Percentiles rank a stretch among this genome's conserved stretches.
These are phyloP conservation scores for Rhinoderma darwinii DNA, from an alignment of 2,113 vertebrate species.

Conservation along the genomic window DNA sequence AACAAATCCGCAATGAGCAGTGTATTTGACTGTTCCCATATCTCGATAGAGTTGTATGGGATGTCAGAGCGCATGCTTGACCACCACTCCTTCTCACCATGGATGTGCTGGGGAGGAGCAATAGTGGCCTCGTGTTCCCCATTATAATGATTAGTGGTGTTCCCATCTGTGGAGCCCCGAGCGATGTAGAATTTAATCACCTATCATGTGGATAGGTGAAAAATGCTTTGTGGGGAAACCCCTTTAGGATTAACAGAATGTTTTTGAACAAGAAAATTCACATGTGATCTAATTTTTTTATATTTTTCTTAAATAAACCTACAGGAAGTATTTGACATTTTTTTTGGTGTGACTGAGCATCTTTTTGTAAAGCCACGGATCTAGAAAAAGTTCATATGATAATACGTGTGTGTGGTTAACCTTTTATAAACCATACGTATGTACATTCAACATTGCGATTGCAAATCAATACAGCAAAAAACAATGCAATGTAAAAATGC, in stretches of 20 bases:
- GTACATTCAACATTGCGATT: not conserved
- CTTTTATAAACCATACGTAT: not conserved
- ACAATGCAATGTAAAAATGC: not conserved
- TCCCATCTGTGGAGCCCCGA: not conserved
- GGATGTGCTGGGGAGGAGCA: not conserved
- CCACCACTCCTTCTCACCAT: not conserved
- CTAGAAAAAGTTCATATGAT: too few relatives aligned
- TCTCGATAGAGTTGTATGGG: too few relatives aligned
- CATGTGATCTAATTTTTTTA: not conserved
- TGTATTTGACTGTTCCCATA: too few relatives aligned
- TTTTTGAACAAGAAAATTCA: not conserved
- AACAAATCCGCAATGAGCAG: too few relatives aligned
- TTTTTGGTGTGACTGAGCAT: not conserved
- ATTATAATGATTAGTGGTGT: not conserved
- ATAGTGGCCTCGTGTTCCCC: not conserved
- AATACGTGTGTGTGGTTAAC: not conserved
- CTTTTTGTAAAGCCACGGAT: not conserved
- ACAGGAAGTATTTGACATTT: not conserved
- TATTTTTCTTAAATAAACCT: not conserved
- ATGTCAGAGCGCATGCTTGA: too few relatives aligned
- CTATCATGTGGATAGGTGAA: too few relatives aligned
- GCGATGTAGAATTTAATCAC: not conserved
- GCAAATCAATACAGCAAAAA: too few relatives aligned
- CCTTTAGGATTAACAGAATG: not conserved
- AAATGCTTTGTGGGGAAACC: not conserved